Base-by-base conservation (phyloP, 2,797 vertebrate genomes). In the Glossophaga mutica region DNA sequence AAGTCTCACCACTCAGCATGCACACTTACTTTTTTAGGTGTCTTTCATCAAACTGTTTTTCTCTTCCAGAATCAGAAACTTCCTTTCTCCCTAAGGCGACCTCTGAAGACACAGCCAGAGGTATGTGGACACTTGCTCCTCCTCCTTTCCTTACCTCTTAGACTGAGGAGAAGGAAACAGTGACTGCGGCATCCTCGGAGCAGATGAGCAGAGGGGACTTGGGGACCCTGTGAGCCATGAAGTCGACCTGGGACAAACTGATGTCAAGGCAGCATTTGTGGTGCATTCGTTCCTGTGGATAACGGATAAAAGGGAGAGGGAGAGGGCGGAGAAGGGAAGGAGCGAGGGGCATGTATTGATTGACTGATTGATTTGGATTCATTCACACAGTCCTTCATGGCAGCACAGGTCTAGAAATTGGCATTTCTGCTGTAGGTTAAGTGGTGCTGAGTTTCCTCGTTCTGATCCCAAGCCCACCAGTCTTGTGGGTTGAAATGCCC, bases 61-160 rank as follows among this genome's bases (percentile, higher is more conserved):
- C 29, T 95, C n/a, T 93, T 96, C n/a, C 77, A 95, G 87, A 85
- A 83, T 62, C 92, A 57, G 82, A 83, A 81, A 88, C 39, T 22
- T 39, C 15, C 50, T 24, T 68, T 74, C 24, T 22, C 26, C 55
- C 87, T 0, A 11, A 57, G 55, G 57, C 0, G 3, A 65, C 62
- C 21, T 70, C 82, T 46, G 11, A 8, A 87, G 76, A 67, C 15
- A 89, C 57, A 5, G 14, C 70, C 11, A 39, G 46, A 92, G 87
- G 94, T 96, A 26, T 3, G 55, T 6, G 19, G 8, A 10, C 21
- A 2, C 2, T 24, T 9, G 3, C 3, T 62, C 2, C 7, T 52
- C 70, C 55, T 32, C 55, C 42, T 48, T 65, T n/a, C 55, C 74
- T 77, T 46, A 22, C 1, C 24, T 12, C 37, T 85, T 19, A 19